Base-by-base conservation (phyloP, 2,888 invertebrate genomes). In the Carcina quercana region DNA sequence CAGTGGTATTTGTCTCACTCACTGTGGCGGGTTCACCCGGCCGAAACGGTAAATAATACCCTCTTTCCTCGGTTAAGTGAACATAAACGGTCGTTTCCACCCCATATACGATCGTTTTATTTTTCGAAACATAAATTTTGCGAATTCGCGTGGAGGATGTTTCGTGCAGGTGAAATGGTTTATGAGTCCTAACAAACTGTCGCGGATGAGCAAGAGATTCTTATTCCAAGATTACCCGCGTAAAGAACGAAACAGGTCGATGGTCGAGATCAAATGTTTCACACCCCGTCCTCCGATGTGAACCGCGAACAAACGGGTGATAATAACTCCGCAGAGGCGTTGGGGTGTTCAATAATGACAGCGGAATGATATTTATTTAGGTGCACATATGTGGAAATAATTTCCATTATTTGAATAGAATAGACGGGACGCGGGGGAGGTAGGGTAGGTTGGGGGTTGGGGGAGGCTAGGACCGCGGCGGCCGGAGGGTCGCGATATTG, bases 61-160 rank as follows among this genome's bases (percentile, higher is more conserved):
- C 82, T 80, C 82, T 78, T 79, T 71, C 75, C 79, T 80, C 80
- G 82, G 80, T 83, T 82, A 83, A 83, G 82, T 83, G 82, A 83
- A 80, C 82, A 79, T 80, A 80, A 82, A 82, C 78, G 80, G 70
- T 76, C 79, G 82, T 80, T 83, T 83, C 82, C 82, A 82, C 82
- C 80, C 82, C 82, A 82, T 83, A 79, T 82, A 78, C 76, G 75
- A 75, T 70, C 79, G 73, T 80, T 80, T n/a, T 80, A 75, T 79
- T 79, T 82, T 78, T 75, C 76, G 70, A 79, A 79, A 76, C 78
- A 80, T 82, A 79, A 78, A 82, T 80, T 80, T 74, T 54, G 61
- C 69, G 65, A 76, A 73, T 75, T 74, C 74, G 59, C 70, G 63
- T 73, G 61, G 62, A 60, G 66, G 59, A 59, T 72, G 61, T 65